Conservation (phyloP, 35 echinoderm and acorn worm species). For the Ophiothrix spiculata region DNA sequence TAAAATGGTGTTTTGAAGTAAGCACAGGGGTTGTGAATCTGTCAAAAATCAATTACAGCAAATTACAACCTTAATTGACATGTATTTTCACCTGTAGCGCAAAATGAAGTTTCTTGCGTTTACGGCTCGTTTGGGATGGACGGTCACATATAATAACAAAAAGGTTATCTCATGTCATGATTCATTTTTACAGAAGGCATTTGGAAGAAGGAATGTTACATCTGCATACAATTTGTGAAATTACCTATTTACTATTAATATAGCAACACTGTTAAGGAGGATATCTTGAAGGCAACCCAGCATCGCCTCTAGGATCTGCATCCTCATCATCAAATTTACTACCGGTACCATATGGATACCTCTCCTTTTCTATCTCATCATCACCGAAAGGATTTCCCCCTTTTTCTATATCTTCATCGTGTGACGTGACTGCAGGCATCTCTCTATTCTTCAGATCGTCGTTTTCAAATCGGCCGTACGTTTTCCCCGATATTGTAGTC, state of each 20-base stretch:
- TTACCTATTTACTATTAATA: not conserved
- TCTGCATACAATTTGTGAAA: not conserved
- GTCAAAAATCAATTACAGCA: no score
- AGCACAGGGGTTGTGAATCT: no score
- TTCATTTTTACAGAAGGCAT: no score
- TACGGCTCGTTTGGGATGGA: no score
- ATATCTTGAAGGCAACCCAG: not conserved
- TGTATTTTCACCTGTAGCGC: no score
- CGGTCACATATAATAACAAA: no score
- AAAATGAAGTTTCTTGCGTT: no score
- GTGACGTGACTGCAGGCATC: not conserved
- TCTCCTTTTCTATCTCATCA: not conserved
- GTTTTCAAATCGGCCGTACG: not conserved
- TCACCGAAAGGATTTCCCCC: not conserved
- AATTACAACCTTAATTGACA: no score
- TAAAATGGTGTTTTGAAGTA: no score
- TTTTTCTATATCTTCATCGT: not conserved
- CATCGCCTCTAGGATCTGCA: not conserved
- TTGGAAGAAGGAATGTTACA: not conserved
- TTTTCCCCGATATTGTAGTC: not conserved
- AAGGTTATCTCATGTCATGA: no score
- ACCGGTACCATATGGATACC: not conserved
- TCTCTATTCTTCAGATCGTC: not conserved
- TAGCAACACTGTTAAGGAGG: not conserved
- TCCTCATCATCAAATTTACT: not conserved